Conservation (phyloP, 2,797 vertebrate species). For the Chromis chromis region DNA sequence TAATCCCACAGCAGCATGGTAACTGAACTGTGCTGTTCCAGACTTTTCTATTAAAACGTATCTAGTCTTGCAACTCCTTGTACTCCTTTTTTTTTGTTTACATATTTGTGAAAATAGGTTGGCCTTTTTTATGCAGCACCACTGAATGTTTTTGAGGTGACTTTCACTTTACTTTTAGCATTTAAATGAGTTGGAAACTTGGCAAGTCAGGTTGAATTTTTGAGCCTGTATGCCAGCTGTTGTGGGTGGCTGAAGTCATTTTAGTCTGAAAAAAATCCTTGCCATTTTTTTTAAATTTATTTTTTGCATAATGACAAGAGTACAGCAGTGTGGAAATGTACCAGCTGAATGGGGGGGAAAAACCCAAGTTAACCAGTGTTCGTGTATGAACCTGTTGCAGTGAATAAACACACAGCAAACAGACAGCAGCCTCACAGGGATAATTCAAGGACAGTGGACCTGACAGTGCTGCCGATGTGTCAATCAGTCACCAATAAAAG, state of each 20-base stretch:
- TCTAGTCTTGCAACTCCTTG: neutral
- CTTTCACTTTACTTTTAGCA: too few relatives aligned
- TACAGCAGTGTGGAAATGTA: neutral
- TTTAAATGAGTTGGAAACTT: neutral
- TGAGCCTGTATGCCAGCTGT: too few relatives aligned
- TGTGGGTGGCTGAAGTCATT: too few relatives aligned
- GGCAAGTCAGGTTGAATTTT: neutral
- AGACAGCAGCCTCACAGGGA: slow-evolving; percentile 11
- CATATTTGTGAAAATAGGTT: neutral
- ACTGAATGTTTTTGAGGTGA: too few relatives aligned
- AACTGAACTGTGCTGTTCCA: slow-evolving; percentile 21
- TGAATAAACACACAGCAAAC: slow-evolving; percentile 41
- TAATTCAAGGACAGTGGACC: slow-evolving; percentile 11
- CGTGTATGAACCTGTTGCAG: neutral
- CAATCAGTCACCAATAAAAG: neutral
- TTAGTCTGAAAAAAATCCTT: too few relatives aligned
- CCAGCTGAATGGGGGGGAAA: neutral
- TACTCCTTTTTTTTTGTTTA: neutral
- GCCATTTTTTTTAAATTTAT: too few relatives aligned
- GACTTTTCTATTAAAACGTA: slow-evolving; percentile 30
- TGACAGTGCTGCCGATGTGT: slow-evolving; percentile 4
- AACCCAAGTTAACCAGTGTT: too few relatives aligned
- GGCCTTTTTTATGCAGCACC: too few relatives aligned
- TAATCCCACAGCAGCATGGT: slow-evolving; percentile 30
- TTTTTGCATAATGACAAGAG: neutral